Base-by-base conservation (phyloP, 2,888 invertebrate species). In the Drosophila prostipennis region DNA sequence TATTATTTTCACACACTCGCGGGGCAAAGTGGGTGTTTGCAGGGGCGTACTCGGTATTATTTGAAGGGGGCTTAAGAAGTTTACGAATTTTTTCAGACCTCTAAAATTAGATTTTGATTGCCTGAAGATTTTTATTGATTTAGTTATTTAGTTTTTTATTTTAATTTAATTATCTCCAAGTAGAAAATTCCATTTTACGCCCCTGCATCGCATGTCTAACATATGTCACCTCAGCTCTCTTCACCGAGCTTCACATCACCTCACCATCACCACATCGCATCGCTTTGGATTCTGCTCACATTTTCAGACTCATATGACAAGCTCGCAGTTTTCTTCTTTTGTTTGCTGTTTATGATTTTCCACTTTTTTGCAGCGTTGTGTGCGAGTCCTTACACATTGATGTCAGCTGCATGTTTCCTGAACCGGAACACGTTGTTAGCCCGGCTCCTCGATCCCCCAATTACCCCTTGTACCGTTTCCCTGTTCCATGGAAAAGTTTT, bases 1-100 rank as follows among this genome's bases (percentile, higher is more conserved):
- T 84, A 75, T 84, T 84, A 84, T 81, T 87, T 84, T 78, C 80
- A 78, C 80, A 74, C 70, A 77, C 59, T 45, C 68, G 53, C 36
- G 19, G 8, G 14, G 42, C 26, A 23, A 26, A 36, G 26, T 36
- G 19, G 40, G 43, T 45, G 45, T 14, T 11, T 13, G 23, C 71
- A 42, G 14, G 8, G 68, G 26, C 23, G 53, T 13, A 13, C 5
- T 0, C 0, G n/a, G n/a, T 1, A 0, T 8, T 23, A 5, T 26
- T n/a, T 14, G 6, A 0, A 6, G 10, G 14, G 53, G 23, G 2
- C 8, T 32, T 14, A 0, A 4, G 2, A 53, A 3, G 2, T 19
- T 6, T 5, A 7, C 7, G 16, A 7, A 13, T 7, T 13, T 6
- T 11, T 13, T 3, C 13, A 3, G 8, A 6, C 29, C 29, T 29